Base-by-base conservation (phyloP, 2,888 invertebrate species). In the Parnassius apollo region DNA sequence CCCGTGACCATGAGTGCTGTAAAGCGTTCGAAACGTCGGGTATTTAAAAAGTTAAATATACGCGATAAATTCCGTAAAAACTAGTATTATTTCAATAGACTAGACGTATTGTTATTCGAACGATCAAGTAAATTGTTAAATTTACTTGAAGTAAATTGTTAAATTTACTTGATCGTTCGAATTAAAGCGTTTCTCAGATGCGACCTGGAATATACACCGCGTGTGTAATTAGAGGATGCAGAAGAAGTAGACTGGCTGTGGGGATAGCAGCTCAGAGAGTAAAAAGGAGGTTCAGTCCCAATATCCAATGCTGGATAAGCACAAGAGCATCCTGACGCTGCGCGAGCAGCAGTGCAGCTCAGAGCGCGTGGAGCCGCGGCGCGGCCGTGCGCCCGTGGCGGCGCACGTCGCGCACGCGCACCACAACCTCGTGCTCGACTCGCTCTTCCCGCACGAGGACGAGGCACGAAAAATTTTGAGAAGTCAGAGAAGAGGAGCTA, bases 141-240 rank as follows among this genome's bases (percentile, higher is more conserved):
- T 18, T 18, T 18, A 18, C 18, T 18, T 18, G 18, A 18, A 18
- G 0, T 18, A 18, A 18, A 18, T 18, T 18, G 18, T 18, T 18
- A 18, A 18, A 18, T 18, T 18, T 18, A 18, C 18, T 18, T 18
- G 18, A 18, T 18, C 18, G 18, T 18, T 18, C 18, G 18, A 18
- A 18, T 18, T 18, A 18, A 18, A 18, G 18, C 18, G 18, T 18
- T 18, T 42, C 61, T 0, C 60, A 96, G 97, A 79, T 96, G 96
- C 68, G 98, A 98, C 84, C 92, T 94, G 0, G 96, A 96, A 73
- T 95, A 94, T 79, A 98, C 98, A 1, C 98, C 98, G 1, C 93
- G 94, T 64, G 93, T 97, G n/a, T 85, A 81, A 0, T 67, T 89
- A 3, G 88, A 87, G 51, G 76, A 71, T 54, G 62, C 80, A 0